These are phyloP conservation scores for Lutraria rhynchaena DNA, from an alignment of 1,140 invertebrate genomes.

Conservation along the genomic window DNA sequence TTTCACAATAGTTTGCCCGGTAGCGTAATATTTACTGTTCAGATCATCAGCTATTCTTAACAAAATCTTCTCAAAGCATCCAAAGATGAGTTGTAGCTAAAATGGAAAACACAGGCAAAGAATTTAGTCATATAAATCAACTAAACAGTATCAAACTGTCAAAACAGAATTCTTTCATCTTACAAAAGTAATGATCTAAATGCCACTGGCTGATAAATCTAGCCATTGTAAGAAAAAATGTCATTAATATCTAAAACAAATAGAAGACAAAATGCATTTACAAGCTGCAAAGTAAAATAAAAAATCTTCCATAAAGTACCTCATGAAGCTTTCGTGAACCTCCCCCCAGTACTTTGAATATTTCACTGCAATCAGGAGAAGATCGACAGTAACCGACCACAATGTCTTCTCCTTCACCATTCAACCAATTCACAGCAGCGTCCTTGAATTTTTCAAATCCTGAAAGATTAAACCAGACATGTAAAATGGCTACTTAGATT, in stretches of 20 bases:
- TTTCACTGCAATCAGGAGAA: conserved; percentile 45
- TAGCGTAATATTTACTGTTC: conserved; percentile 15
- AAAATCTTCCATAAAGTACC: too few relatives aligned
- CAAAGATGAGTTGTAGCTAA: conserved; percentile 61
- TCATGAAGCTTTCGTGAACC: conserved; percentile 8
- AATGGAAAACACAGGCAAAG: conserved; percentile 3
- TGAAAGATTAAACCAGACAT: background rate
- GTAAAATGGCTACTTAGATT: too few relatives aligned
- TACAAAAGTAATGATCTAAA: too few relatives aligned
- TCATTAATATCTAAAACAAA: background rate
- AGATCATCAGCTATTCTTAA: conserved; percentile 63
- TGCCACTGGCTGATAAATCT: background rate
- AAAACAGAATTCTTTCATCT: too few relatives aligned
- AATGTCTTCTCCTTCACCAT: conserved; percentile 44
- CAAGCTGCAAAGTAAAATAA: too few relatives aligned
- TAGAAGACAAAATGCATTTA: background rate
- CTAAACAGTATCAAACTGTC: too few relatives aligned
- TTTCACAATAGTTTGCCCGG: conserved; percentile 56
- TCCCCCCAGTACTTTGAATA: conserved; percentile 38
- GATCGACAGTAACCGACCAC: conserved; percentile 35
- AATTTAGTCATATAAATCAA: too few relatives aligned
- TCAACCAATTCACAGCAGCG: conserved; percentile 12
- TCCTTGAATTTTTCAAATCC: conserved; percentile 51
- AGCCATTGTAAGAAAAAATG: background rate
- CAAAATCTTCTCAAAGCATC: conserved; percentile 62